phyloP scores from a whole-genome alignment of 2,888 invertebrate genomes.

The Syritta pipiens region DNA sequence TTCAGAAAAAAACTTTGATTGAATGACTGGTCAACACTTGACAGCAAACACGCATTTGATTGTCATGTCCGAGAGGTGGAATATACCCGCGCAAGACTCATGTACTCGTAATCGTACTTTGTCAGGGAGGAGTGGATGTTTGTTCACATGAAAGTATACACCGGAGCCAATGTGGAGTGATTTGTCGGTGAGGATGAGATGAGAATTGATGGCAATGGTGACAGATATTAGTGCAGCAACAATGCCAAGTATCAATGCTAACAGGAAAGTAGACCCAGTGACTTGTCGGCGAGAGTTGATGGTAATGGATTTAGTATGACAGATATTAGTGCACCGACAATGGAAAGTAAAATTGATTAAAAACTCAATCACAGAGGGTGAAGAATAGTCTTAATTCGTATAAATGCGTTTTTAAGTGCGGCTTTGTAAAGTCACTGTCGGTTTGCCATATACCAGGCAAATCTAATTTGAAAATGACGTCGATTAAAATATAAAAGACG shows the following conservation, averaged over 20 bases:
- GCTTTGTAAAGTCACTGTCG: constrained; percentile 31
- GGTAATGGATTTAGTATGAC: constrained; percentile 61
- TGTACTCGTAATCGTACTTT: constrained; percentile 9
- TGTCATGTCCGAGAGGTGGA: constrained; percentile 28
- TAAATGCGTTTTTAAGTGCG: constrained; percentile 47
- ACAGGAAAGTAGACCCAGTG: neutral
- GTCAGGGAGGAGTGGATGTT: neutral
- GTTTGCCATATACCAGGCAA: no score
- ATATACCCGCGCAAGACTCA: no score
- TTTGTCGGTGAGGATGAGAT: constrained; percentile 46
- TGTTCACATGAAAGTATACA: neutral
- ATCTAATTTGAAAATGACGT: neutral
- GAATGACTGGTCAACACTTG: constrained; percentile 63
- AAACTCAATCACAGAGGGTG: neutral
- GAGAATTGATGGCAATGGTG: no score
- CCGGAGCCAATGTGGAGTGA: neutral
- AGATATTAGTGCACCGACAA: constrained; percentile 30
- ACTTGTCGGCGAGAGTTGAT: constrained; percentile 3
- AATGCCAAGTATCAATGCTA: no score
- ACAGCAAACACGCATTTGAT: constrained; percentile 60
- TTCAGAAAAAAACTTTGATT: constrained; percentile 37
- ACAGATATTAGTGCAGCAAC: no score
- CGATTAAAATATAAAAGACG: no score
- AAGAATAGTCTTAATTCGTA: constrained; percentile 27
- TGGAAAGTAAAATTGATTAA: constrained; percentile 12